These are phyloP conservation scores for Gortyna flavago DNA, from an alignment of 2,888 invertebrate genomes.

Conservation along the genomic window DNA sequence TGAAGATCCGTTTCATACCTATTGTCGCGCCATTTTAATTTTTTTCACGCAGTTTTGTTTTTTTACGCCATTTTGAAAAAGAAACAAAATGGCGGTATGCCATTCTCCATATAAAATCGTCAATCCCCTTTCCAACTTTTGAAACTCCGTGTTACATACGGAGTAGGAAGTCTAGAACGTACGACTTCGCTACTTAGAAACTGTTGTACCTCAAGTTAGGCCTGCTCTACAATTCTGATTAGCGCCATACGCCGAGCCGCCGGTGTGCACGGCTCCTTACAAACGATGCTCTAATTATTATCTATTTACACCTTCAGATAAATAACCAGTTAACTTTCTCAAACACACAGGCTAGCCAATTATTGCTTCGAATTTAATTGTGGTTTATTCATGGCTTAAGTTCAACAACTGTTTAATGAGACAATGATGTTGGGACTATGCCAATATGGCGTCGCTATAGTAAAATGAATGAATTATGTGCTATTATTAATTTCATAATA, in stretches of 20 bases:
- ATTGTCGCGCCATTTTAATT: too few species aligned
- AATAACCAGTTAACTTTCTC: constrained; percentile 49
- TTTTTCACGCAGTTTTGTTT: too few species aligned
- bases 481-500: constrained; percentile 2
- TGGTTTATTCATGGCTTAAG: constrained; percentile 24
- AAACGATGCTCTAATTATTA: constrained; percentile 25
- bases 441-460: neutral
- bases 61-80: too few species aligned
- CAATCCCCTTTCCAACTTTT: neutral
- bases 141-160: neutral
- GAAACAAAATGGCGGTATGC: too few species aligned
- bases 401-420: constrained; percentile 21
- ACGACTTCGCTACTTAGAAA: constrained; percentile 4
- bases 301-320: constrained; percentile 47
- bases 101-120: too few species aligned
- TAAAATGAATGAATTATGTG: constrained; percentile 17
- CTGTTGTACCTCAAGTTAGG: constrained; percentile 3
- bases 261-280: constrained; percentile 21
- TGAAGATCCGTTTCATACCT: too few species aligned
- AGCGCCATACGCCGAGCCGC: neutral
- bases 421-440: neutral
- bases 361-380: constrained; percentile 22
- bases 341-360: constrained; percentile 30
- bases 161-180: neutral
- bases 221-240: constrained; percentile 15